Conservation (phyloP, 2,888 invertebrate genomes). For the Drosophila vallismaia region DNA sequence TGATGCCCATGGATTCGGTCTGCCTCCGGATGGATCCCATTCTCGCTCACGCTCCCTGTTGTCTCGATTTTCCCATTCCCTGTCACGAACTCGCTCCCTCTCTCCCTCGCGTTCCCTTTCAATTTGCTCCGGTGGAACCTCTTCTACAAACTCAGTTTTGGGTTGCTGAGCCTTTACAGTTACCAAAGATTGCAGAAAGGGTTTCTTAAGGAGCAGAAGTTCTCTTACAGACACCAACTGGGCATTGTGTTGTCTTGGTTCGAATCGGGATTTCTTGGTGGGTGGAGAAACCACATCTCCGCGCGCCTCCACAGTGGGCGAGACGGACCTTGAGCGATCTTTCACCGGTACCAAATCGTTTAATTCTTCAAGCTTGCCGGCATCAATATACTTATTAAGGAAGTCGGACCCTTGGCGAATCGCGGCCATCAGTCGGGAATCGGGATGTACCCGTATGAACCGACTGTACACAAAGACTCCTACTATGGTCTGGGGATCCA, state of each 20-base stretch:
- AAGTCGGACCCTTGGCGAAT: constrained; percentile 91
- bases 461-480: constrained; percentile 94
- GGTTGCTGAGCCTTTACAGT: constrained; percentile 79
- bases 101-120: constrained; percentile 54
- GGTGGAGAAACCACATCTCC: constrained; percentile 74
- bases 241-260: constrained; percentile 82
- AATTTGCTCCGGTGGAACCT: constrained; percentile 58
- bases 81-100: constrained; percentile 28
- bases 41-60: constrained; percentile 41
- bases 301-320: constrained; percentile 75
- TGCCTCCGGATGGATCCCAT: constrained; percentile 22
- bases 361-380: constrained; percentile 92
- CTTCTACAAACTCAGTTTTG: constrained; percentile 63
- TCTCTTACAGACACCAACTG: constrained; percentile 82
- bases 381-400: constrained; percentile 90
- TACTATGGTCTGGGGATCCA: constrained; percentile 91
- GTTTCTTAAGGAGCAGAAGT: constrained; percentile 75
- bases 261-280: constrained; percentile 82
- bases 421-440: constrained; percentile 90
- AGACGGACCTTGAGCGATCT: constrained; percentile 83
- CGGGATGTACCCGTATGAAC: constrained; percentile 90
- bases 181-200: constrained; percentile 80
- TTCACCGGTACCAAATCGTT: constrained; percentile 91
- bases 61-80: constrained; percentile 52
- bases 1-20: constrained; percentile 74